These are phyloP conservation scores for Corythaixoides concolor DNA, from an alignment of 2,113 vertebrate genomes.

Conservation along the genomic window DNA sequence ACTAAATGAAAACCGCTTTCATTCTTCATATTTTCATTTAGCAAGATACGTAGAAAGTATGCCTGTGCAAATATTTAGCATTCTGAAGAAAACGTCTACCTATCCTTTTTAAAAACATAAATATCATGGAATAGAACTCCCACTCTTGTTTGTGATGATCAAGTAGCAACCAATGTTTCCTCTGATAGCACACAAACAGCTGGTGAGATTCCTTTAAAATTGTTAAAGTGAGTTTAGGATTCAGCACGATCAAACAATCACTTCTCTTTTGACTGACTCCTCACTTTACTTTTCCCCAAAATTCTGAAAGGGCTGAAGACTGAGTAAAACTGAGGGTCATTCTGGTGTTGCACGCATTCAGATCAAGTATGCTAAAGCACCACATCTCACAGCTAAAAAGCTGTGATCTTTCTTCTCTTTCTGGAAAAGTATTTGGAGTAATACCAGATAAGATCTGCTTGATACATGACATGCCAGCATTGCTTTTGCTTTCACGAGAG, in stretches of 20 bases:
- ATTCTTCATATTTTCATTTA: not conserved
- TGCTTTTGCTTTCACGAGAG: not conserved
- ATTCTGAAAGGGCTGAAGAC: not conserved
- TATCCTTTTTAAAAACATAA: not conserved
- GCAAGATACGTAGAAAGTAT: not conserved
- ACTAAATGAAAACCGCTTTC: not conserved
- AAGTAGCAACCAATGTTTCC: not conserved
- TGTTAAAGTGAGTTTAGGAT: not conserved
- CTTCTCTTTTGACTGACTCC: not conserved
- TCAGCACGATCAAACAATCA: not conserved
- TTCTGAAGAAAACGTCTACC: not conserved
- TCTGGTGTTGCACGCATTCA: not conserved
- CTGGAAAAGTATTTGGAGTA: not conserved
- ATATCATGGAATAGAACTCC: not conserved
- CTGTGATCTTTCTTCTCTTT: not conserved
- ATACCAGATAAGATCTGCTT: not conserved
- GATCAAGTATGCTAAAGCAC: not conserved
- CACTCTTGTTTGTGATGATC: not conserved
- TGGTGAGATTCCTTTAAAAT: not conserved
- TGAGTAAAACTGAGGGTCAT: not conserved
- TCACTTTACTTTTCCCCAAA: not conserved
- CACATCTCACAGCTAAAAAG: not conserved
- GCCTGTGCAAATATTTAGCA: not conserved
- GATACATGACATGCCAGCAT: not conserved
- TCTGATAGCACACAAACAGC: not conserved